These are phyloP conservation scores for Virgularia gustaviana DNA, from an alignment of 92 coral and sea anemone species.

Conservation along the genomic window DNA sequence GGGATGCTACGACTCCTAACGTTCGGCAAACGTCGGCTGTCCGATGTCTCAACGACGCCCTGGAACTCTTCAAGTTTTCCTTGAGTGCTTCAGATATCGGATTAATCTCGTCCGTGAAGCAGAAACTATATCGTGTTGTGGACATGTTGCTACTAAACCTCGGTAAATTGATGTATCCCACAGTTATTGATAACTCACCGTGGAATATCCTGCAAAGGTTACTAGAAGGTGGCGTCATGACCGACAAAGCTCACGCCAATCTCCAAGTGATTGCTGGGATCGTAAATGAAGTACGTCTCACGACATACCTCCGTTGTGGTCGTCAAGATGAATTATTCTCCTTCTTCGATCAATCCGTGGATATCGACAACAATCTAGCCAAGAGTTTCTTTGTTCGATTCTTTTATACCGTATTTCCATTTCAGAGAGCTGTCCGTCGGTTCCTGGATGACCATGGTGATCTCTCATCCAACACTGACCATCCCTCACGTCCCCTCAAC, in stretches of 20 bases:
- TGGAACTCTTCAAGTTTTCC: slow-evolving; percentile 23
- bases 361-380: slow-evolving; percentile 4
- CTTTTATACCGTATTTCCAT: slow-evolving; percentile 29
- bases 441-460: neutral
- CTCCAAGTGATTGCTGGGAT: slow-evolving; percentile 13
- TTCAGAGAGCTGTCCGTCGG: slow-evolving; percentile 18
- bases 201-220: slow-evolving; percentile 15
- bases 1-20: neutral
- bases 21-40: slow-evolving; percentile 14
- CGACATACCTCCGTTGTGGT: slow-evolving; percentile 22
- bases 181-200: slow-evolving; percentile 24
- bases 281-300: slow-evolving; percentile 26
- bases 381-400: slow-evolving; percentile 9
- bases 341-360: slow-evolving; percentile 21
- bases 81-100: slow-evolving; percentile 14
- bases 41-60: slow-evolving; percentile 10
- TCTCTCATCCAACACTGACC: neutral
- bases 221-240: slow-evolving; percentile 6
- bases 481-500: no score
- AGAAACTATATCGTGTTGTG: slow-evolving; percentile 24
- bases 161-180: slow-evolving; percentile 13
- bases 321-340: slow-evolving; percentile 26
- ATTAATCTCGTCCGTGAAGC: slow-evolving; percentile 21
- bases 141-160: slow-evolving; percentile 5
- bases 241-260: neutral